These are phyloP conservation scores for Cathartes aura DNA, from an alignment of 2,113 vertebrate species.

Conservation along the genomic window DNA sequence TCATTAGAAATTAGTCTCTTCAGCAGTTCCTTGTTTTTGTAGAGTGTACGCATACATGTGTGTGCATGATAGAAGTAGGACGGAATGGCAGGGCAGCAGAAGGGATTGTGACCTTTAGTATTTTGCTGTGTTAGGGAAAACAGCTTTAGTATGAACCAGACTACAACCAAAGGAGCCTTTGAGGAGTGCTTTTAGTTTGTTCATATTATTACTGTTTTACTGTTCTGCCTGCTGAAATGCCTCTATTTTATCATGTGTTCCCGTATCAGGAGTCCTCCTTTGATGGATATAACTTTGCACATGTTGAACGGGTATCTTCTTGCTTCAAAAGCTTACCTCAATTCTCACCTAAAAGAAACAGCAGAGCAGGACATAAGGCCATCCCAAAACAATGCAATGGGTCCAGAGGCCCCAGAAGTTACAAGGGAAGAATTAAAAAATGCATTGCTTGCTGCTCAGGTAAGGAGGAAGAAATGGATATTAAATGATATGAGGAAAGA, in stretches of 20 bases:
- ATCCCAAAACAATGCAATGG: conserved; percentile 85
- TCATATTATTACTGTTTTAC: not conserved
- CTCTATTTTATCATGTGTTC: not conserved
- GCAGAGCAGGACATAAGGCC: conserved; percentile 90
- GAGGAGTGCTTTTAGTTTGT: not conserved
- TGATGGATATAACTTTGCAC: conserved; percentile 96
- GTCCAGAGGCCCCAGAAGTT: conserved; percentile 91
- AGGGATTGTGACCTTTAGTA: not conserved
- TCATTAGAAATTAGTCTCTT: not conserved
- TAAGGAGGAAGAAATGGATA: conserved; percentile 46
- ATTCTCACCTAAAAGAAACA: conserved; percentile 94
- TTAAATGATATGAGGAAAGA: not conserved
- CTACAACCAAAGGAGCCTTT: not conserved
- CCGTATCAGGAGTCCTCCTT: conserved; percentile 86
- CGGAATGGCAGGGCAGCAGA: not conserved
- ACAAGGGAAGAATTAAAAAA: conserved; percentile 97
- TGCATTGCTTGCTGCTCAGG: conserved; percentile 94
- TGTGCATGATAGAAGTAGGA: not conserved
- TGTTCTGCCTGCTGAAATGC: not conserved
- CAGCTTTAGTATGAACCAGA: not conserved
- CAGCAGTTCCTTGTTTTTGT: not conserved
- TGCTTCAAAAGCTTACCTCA: conserved; percentile 95
- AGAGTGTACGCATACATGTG: fast-evolving
- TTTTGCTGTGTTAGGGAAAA: not conserved
- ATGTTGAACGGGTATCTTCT: conserved; percentile 97